Base-by-base conservation (phyloP, 2,113 vertebrate species). In the Marmota flaviventris region DNA sequence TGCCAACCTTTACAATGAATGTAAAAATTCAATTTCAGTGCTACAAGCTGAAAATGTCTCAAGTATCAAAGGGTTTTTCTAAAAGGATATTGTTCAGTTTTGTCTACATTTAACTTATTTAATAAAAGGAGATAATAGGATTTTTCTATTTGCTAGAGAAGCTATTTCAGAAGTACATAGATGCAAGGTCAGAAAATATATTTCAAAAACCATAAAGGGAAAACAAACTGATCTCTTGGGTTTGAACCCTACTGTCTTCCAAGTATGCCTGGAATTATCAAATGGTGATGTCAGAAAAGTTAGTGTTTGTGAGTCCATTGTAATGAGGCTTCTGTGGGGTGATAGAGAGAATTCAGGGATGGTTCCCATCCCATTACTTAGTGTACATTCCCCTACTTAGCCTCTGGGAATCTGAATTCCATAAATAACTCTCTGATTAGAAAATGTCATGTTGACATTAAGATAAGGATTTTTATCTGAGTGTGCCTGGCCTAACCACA, bases 31-130 rank as follows among this genome's bases (percentile, higher is more conserved):
- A 95, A 72, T 93, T 96, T 86, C 53, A 73, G 39, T 25, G n/a
- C n/a, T 53, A 90, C 39, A 88, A 84, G 29, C 58, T 93, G 56
- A 39, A 70, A 96, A 96, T 67, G 76, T 42, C 45, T 92, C 67
- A 82, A 85, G 29, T 82, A 48, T 92, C 13, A 51, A 65, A 45
- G 10, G 17, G 48, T 37, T 94, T 97, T 92, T 94, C 89, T 94
- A 94, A 90, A 45, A 32, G 39, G 72, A 76, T 93, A 84, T 93
- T 97, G 97, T 96, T 39, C 91, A 39, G 5, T 94, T 95, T 86
- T 94, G 84, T 56, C 81, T 87, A 56, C 32, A 75, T 95, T 94
- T 90, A 39, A 70, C 39, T 96, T 79, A 87, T 96, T 97, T 96
- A 93, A 69, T 70, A 67, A 79, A 86, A 0, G 16, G 51, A 94